Base-by-base conservation (phyloP, 2,888 invertebrate species). In the Meiosimyza decipiens region DNA sequence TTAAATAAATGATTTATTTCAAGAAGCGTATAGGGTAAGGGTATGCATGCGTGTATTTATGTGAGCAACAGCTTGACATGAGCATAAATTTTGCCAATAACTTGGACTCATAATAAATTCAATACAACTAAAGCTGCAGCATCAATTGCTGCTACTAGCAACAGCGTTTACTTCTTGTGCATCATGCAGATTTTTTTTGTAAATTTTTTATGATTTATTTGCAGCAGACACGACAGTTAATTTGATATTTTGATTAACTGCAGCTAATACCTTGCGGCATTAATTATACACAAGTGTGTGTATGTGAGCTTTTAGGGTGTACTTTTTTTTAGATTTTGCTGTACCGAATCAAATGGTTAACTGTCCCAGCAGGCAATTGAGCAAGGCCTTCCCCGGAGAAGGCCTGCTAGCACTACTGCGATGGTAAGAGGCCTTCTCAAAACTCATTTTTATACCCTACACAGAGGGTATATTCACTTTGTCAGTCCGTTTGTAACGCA, bases 171-270 rank as follows among this genome's bases (percentile, higher is more conserved):
- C 73, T 16, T 57, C 67, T 59, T 71, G 68, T 67, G 67, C 68
- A 68, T 73, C 76, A 75, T 76, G 73, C 63, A 79, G 78, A 78
- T 82, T 82, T 67, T 54, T 71, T 73, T 68, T 74, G 68, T 68
- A 71, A 71, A 68, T 73, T 64, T 74, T 75, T 73, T 76, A 80
- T 86, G 86, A 86, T 86, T 86, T 86, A 86, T 86, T 79, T 82
- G 82, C 84, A 82, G 82, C 84, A 83, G 84, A 83, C 86, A 86
- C 86, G 86, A 86, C 84, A 86, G 84, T 86, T 86, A 86, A 86
- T 86, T 86, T 86, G 86, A 86, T 86, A 86, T 86, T 86, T 86
- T 86, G 86, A 86, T 86, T 86, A 86, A 86, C 85, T 85, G 82
- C 86, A 80, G 80, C 81, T 9, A 79, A 77, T 77, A 75, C 47